Evolutionary conservation across 2,888 invertebrate species (phyloP).

Genomic region (Erannis defoliaria): DNA sequence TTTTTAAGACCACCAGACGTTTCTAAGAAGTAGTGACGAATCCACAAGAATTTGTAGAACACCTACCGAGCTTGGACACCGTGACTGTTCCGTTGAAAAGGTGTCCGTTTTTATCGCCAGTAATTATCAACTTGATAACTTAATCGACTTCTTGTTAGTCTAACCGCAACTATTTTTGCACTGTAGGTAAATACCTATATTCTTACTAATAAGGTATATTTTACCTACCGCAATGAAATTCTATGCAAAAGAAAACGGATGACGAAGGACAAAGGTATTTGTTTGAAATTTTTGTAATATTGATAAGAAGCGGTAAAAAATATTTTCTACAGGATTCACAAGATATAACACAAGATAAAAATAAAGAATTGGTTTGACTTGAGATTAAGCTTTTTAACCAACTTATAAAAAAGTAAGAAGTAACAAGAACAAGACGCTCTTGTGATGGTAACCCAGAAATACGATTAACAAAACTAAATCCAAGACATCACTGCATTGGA

Average conservation of each 20-base stretch:
- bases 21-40: constrained; percentile 55
- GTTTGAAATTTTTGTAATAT: too few relatives aligned
- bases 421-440: too few relatives aligned
- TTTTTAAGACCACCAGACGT: constrained; percentile 36
- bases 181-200: constrained; percentile 1
- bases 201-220: not conserved
- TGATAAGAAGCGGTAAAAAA: too few relatives aligned
- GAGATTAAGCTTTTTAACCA: too few relatives aligned
- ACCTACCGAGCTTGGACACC: constrained; percentile 46
- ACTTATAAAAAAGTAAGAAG: too few relatives aligned
- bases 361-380: too few relatives aligned
- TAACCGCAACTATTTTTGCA: constrained; percentile 25
- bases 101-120: constrained; percentile 25
- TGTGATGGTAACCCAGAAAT: too few relatives aligned
- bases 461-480: too few relatives aligned
- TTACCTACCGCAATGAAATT: constrained; percentile 21
- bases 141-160: constrained; percentile 28
- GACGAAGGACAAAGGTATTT: too few relatives aligned
- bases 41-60: constrained; percentile 46
- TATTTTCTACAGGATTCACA: too few relatives aligned
- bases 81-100: constrained; percentile 27
- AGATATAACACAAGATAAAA: too few relatives aligned
- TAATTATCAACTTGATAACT: constrained; percentile 27
- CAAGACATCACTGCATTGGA: too few relatives aligned
- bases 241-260: not conserved